These are phyloP conservation scores for Megalurothrips usitatus DNA, from an alignment of 2,888 invertebrate species.

Conservation along the genomic window DNA sequence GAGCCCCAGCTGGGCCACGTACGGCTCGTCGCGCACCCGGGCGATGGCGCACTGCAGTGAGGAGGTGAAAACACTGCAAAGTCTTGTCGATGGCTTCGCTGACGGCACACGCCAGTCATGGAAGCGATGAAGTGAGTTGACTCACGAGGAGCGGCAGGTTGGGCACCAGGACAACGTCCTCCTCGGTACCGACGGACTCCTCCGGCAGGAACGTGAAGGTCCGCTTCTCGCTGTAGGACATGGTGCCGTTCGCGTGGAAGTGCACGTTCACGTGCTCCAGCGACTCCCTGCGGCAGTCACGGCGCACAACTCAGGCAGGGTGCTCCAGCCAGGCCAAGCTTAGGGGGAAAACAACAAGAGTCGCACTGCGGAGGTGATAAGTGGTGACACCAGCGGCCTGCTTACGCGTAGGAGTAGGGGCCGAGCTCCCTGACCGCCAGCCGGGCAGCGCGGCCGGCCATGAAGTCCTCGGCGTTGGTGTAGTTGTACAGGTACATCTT, in stretches of 20 bases:
- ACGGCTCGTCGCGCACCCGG: conserved; percentile 3
- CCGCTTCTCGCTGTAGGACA: conserved; percentile 65
- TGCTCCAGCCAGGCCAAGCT: background rate
- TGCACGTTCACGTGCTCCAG: conserved; percentile 56
- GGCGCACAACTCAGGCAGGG: background rate
- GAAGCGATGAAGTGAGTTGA: no score
- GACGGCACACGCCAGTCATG: no score
- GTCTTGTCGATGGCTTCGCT: no score
- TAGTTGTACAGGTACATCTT: conserved; percentile 75
- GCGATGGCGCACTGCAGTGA: conserved; percentile 32
- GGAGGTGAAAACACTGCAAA: no score
- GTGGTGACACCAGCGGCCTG: no score
- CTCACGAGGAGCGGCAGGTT: conserved; percentile 71
- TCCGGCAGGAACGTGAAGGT: conserved; percentile 61
- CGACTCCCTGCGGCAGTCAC: conserved; percentile 50
- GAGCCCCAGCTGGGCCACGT: conserved; percentile 9
- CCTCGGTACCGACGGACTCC: conserved; percentile 55
- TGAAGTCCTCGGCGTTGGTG: conserved; percentile 65
- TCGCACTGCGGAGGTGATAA: no score
- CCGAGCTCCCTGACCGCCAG: conserved; percentile 66
- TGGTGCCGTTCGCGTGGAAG: conserved; percentile 53
- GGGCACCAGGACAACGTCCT: conserved; percentile 63
- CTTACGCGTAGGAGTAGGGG: conserved; percentile 66
- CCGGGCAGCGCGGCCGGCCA: conserved; percentile 50
- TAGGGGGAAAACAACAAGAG: no score